Evolutionary conservation across 2,113 vertebrate species (phyloP).

Genomic region (Copsychus sechellarum): DNA sequence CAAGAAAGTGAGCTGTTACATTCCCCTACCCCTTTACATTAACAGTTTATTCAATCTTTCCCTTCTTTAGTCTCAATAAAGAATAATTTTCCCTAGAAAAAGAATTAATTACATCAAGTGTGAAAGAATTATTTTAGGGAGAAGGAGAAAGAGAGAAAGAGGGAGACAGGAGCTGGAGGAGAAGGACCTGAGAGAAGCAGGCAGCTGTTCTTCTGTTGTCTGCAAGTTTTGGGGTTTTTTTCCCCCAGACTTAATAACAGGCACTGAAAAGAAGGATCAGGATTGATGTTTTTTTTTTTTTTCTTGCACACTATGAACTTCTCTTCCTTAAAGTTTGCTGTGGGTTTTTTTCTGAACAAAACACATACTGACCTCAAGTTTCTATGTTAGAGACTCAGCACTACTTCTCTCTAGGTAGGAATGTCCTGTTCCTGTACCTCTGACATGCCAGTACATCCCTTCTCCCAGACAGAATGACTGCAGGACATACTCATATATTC

Average conservation of each 20-base stretch:
- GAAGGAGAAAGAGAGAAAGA: background rate
- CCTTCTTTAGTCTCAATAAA: background rate
- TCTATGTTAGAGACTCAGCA: background rate
- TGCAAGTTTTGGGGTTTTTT: background rate
- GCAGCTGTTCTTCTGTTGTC: background rate
- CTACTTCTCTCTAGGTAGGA: background rate
- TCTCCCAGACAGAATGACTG: background rate
- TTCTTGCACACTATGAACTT: background rate
- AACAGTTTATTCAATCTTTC: background rate
- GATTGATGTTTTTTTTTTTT: background rate
- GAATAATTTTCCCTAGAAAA: background rate
- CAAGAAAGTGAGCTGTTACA: background rate
- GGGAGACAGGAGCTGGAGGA: background rate
- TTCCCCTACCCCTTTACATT: background rate
- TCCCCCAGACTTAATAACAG: background rate
- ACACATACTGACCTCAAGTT: background rate
- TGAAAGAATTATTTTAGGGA: background rate
- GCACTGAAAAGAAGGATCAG: background rate
- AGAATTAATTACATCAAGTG: background rate
- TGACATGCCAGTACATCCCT: background rate
- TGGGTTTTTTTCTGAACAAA: background rate
- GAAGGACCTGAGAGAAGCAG: background rate
- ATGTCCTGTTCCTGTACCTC: background rate
- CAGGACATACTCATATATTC: background rate
- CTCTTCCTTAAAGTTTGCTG: background rate